These are phyloP conservation scores for Aegithalos caudatus DNA, from an alignment of 2,113 vertebrate species.

Conservation along the genomic window DNA sequence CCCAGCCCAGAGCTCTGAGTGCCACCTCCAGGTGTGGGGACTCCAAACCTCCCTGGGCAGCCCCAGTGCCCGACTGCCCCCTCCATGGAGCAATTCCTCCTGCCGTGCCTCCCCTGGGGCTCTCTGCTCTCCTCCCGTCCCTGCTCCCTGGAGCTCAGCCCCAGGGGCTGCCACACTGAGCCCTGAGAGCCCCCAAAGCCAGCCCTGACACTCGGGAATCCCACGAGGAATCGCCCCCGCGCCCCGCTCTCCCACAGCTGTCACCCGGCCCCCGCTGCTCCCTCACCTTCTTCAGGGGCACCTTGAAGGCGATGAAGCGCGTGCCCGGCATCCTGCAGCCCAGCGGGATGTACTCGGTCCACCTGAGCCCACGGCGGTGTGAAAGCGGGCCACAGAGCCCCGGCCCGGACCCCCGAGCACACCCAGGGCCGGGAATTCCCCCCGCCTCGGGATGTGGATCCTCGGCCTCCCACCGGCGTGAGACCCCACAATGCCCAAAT, in stretches of 20 bases:
- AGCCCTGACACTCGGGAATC: not conserved
- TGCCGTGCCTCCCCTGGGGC: not conserved
- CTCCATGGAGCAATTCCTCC: not conserved
- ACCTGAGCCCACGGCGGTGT: conserved; percentile 52
- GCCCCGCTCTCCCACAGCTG: accelerated
- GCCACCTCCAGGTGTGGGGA: not conserved
- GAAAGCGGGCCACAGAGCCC: accelerated
- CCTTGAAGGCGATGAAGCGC: conserved; percentile 90
- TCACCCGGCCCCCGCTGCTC: accelerated
- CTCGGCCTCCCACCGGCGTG: accelerated
- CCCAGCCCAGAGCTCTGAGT: not conserved
- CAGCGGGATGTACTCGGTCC: conserved; percentile 81
- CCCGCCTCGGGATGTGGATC: too few species aligned
- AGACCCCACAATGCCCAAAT: not conserved
- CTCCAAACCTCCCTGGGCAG: not conserved
- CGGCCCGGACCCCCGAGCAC: accelerated
- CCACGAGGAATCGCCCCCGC: accelerated
- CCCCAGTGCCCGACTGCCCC: not conserved
- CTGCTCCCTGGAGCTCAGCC: not conserved
- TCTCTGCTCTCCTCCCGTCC: not conserved
- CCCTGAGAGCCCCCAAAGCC: not conserved
- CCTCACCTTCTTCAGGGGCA: conserved; percentile 81
- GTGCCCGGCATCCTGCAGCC: conserved; percentile 84
- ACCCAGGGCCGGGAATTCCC: accelerated
- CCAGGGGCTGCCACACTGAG: not conserved